Percentiles rank a stretch among this genome's conserved stretches.
Conservation (phyloP, 2,113 vertebrate species). For the Ranitomeya variabilis region DNA sequence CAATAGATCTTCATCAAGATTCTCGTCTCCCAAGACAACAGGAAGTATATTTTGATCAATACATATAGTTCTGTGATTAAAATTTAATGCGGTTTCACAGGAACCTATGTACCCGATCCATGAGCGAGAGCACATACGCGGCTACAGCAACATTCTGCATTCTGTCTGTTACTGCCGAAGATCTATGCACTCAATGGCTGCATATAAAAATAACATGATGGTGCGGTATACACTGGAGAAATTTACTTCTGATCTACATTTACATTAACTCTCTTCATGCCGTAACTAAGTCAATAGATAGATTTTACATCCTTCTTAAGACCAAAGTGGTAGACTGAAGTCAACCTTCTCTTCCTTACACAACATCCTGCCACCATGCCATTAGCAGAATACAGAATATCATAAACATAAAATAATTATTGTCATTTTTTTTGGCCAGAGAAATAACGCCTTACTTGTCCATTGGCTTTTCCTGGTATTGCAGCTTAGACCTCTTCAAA, state of each 20-base stretch:
- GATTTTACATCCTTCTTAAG: not conserved
- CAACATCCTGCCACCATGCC: not conserved
- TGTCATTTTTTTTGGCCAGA: not conserved
- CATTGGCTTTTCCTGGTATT: not conserved
- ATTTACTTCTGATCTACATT: not conserved
- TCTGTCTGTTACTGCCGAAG: slow-evolving; percentile 33
- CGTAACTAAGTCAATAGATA: not conserved
- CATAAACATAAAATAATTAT: not conserved
- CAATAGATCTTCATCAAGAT: slow-evolving; percentile 59
- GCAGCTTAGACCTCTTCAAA: not conserved
- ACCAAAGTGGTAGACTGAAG: not conserved
- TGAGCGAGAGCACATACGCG: slow-evolving; percentile 17
- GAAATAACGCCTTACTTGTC: not conserved
- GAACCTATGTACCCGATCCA: slow-evolving; percentile 46
- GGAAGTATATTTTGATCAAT: slow-evolving; percentile 64
- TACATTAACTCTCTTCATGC: slow-evolving; percentile 9
- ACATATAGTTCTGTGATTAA: slow-evolving; percentile 60
- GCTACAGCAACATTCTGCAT: slow-evolving; percentile 15
- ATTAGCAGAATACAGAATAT: not conserved
- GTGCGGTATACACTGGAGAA: not conserved
- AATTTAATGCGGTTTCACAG: slow-evolving; percentile 60
- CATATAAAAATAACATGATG: slow-evolving; percentile 26
- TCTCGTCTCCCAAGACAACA: slow-evolving; percentile 61
- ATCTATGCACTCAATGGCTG: slow-evolving; percentile 30
- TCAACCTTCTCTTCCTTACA: not conserved